Evolutionary conservation across 2,888 invertebrate genomes (phyloP), one percentile per base, ranked within the genome.

Genomic region (Lacanobia wlatinum): DNA sequence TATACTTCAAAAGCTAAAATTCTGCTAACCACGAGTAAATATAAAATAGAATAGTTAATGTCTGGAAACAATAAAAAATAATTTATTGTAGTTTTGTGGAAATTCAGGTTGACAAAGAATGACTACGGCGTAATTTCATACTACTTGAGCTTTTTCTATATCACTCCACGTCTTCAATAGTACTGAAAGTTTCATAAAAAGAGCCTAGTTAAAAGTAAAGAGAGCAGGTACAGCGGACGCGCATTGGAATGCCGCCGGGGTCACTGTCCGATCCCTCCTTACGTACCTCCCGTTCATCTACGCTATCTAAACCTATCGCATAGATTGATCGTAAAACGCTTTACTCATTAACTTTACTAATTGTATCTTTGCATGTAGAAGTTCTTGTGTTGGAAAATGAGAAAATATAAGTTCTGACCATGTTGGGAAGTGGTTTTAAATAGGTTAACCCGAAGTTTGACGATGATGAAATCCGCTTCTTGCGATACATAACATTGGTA

Each of bases 181-280:
- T 70, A 66, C 56, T 71, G 58, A 46, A 52, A 64, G 82, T 83
- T 84, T 85, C 64, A 71, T 81, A 81, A 83, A 87, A 85, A 34
- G 87, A 87, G 78, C 83, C 87, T 86, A 89, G 86, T 87, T 87
- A 89, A 88, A 92, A 91, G 92, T 94, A 95, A 95, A 91, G 94
- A 95, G 95, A 94, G 93, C 95, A 94, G 93, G 95, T 93, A 93
- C 90, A 85, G 84, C 88, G 90, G 85, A 85, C 88, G 91, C 91
- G 92, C 91, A 90, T 90, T 91, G 95, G 96, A 96, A 96, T 96
- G 95, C 92, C 87, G 90, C 88, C 84, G 87, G 90, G 96, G 96
- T 96, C 95, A 95, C 84, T 94, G 95, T 84, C 94, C 96, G 91
- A 90, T 89, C 93, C 90, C 93, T 90, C 89, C 88, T 89, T 89